A percentile compares a stretch with the other conserved stretches of the same genome.
phyloP scores from a whole-genome alignment of 2,113 vertebrate genomes.

The Pelecanoides urinatrix region DNA sequence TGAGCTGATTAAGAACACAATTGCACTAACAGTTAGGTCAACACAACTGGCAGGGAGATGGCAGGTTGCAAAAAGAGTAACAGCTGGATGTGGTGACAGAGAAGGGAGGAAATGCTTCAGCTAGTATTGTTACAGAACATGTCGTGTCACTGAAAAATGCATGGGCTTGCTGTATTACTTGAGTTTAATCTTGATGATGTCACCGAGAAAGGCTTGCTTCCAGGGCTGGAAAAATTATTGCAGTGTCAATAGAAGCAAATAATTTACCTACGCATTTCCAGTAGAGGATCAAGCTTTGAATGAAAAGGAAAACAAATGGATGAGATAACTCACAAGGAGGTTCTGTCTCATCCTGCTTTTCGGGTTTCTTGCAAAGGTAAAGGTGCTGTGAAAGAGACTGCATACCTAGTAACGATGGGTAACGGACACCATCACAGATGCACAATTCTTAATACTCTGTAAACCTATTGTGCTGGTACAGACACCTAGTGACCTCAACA shows the following conservation, averaged over 20 bases:
- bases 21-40: neutral
- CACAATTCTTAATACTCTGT: neutral
- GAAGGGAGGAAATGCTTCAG: slow-evolving; percentile 1
- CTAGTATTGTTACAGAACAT: neutral
- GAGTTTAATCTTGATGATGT: slow-evolving; percentile 17
- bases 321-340: neutral
- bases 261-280: slow-evolving; percentile 15
- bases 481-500: neutral
- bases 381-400: neutral
- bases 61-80: neutral
- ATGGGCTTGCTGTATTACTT: neutral
- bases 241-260: neutral
- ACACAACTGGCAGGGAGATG: neutral
- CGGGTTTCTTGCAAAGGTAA: neutral
- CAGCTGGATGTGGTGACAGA: slow-evolving; percentile 15
- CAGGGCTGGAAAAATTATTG: neutral
- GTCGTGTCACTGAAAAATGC: neutral
- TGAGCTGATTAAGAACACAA: neutral
- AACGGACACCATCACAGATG: neutral
- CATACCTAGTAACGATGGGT: neutral
- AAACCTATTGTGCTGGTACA: neutral
- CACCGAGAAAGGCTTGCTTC: slow-evolving; percentile 11
- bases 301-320: slow-evolving; percentile 16
- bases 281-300: neutral
- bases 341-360: neutral